phyloP scores from a whole-genome alignment of 1,140 invertebrate species.

The Zaprionus taronus region DNA sequence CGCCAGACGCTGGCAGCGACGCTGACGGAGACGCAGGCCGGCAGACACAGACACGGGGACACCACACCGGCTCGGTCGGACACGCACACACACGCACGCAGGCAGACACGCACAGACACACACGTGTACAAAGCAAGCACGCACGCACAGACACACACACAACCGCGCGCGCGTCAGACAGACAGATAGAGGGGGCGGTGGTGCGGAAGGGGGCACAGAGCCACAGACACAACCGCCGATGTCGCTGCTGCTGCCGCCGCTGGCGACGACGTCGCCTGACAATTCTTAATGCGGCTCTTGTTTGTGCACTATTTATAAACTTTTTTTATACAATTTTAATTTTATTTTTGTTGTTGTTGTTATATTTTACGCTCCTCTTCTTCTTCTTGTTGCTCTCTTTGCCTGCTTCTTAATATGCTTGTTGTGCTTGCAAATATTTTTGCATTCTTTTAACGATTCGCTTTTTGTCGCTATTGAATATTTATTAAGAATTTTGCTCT shows the following conservation, averaged over 20 bases:
- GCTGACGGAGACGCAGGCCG: conserved; percentile 31
- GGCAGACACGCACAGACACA: conserved; percentile 19
- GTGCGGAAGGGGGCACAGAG: conserved; percentile 3
- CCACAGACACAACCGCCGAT: conserved; percentile 22
- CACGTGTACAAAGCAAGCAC: conserved; percentile 19
- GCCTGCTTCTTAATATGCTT: conserved; percentile 36
- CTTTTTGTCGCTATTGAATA: conserved; percentile 65
- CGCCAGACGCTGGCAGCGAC: conserved; percentile 15
- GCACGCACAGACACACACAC: conserved; percentile 29
- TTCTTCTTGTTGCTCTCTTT: conserved; percentile 7
- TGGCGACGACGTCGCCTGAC: conserved; percentile 64
- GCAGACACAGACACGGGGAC: conserved; percentile 39
- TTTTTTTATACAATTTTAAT: conserved; percentile 40
- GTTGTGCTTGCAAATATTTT: conserved; percentile 50
- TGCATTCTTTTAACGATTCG: conserved; percentile 55
- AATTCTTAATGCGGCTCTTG: conserved; percentile 69
- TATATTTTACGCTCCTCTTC: conserved; percentile 13
- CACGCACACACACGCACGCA: conserved; percentile 32
- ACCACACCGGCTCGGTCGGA: conserved; percentile 37
- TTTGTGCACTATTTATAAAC: conserved; percentile 80
- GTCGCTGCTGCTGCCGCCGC: conserved; percentile 32
- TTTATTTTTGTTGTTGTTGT: conserved; percentile 34
- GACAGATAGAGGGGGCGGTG: conserved; percentile 1
- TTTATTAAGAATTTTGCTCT: conserved; percentile 55
- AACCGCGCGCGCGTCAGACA: conserved; percentile 11